Evolutionary conservation across 2,113 vertebrate species (phyloP).

Genomic region (Leucoraja erinaceus): DNA sequence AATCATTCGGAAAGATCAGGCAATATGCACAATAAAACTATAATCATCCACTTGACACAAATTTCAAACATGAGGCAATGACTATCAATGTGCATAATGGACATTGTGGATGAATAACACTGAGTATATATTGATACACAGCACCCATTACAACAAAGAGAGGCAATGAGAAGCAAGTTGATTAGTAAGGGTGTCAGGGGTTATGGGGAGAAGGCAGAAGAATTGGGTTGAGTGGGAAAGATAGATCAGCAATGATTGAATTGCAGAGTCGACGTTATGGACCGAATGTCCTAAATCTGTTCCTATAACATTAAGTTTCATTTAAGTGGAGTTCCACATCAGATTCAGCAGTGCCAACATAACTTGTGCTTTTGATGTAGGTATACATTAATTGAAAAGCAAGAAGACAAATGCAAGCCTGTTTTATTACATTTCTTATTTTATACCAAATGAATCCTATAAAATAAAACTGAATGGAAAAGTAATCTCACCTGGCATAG

Average conservation of each 20-base stretch:
- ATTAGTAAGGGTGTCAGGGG: too few relatives aligned
- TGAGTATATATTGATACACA: not conserved
- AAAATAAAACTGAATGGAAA: not conserved
- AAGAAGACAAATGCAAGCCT: not conserved
- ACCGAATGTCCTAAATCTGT: too few relatives aligned
- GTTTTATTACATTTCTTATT: not conserved
- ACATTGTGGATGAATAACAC: not conserved
- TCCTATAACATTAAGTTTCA: too few relatives aligned
- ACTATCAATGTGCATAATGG: not conserved
- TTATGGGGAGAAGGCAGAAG: too few relatives aligned
- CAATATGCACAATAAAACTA: not conserved
- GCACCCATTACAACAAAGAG: not conserved
- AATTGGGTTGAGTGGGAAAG: too few relatives aligned
- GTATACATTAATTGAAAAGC: not conserved
- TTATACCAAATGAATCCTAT: not conserved
- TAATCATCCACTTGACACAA: not conserved
- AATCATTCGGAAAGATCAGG: not conserved
- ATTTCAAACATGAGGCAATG: not conserved
- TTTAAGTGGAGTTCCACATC: too few relatives aligned
- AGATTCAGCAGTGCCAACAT: not conserved
- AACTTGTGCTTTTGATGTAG: not conserved
- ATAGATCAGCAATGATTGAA: too few relatives aligned
- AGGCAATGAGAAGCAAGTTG: too few relatives aligned
- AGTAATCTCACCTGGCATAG: conserved; percentile 80
- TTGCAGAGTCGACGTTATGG: too few relatives aligned